phyloP scores from a whole-genome alignment of 1,140 invertebrate genomes.

The Drosophila equinoxialis region DNA sequence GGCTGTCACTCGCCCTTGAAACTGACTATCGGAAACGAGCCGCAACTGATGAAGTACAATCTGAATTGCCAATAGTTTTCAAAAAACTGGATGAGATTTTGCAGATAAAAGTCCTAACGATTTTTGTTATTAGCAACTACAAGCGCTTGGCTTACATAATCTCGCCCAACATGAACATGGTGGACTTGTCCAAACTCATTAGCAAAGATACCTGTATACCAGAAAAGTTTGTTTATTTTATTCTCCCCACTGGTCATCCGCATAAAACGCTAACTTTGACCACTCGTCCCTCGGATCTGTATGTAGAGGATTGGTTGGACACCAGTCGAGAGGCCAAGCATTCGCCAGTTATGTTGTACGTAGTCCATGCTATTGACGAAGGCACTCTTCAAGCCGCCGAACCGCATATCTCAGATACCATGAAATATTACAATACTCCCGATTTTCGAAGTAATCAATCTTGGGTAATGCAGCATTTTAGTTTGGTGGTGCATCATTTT shows the following conservation, averaged over 20 bases:
- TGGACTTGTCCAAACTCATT: conserved; percentile 29
- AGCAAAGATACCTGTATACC: conserved; percentile 36
- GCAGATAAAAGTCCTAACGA: conserved; percentile 85
- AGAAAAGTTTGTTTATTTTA: conserved; percentile 8
- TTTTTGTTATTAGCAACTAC: conserved; percentile 86
- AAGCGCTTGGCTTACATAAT: conserved; percentile 85
- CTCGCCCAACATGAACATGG: conserved; percentile 82
- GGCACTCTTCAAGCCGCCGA: background rate
- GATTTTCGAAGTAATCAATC: background rate
- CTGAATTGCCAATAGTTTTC: conserved; percentile 81
- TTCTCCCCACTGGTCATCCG: conserved; percentile 64
- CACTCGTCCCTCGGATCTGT: conserved; percentile 57
- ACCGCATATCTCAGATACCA: background rate
- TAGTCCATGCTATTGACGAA: conserved; percentile 28
- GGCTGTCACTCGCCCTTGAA: conserved; percentile 88
- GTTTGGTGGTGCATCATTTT: conserved; percentile 48
- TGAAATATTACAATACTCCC: conserved; percentile 6
- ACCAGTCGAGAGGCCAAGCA: conserved; percentile 34
- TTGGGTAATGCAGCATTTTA: conserved; percentile 42
- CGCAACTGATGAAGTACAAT: conserved; percentile 80
- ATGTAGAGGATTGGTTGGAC: conserved; percentile 64
- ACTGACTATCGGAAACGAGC: conserved; percentile 86
- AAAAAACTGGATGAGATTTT: conserved; percentile 84
- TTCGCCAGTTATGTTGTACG: conserved; percentile 66
- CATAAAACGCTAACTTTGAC: conserved; percentile 19